Percentiles rank a stretch among this genome's conserved stretches.
These are phyloP conservation scores for Engraulis encrasicolus DNA, from an alignment of 2,113 vertebrate species.

Conservation along the genomic window DNA sequence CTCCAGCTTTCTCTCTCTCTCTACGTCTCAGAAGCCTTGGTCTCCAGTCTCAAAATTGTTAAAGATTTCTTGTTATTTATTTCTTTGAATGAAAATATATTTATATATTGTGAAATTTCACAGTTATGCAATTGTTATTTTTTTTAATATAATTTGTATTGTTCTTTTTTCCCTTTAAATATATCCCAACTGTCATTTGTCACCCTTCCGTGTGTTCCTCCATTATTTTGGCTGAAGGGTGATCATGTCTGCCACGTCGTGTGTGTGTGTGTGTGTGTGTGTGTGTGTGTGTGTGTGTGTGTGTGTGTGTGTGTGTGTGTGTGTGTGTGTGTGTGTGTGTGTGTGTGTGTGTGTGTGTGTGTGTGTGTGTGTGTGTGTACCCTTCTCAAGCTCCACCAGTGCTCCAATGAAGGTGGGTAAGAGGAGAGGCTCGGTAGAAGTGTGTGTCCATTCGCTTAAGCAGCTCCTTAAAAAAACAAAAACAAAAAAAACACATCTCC, in stretches of 20 bases:
- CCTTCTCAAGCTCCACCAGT: constrained; percentile 45
- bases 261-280: background rate
- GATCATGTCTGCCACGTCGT: background rate
- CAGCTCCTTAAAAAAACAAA: constrained; percentile 1
- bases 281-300: background rate
- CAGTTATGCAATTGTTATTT: constrained; percentile 46
- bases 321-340: background rate
- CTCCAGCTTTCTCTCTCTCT: constrained; percentile 57
- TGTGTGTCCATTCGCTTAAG: background rate
- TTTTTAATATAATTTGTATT: constrained; percentile 21
- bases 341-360: background rate
- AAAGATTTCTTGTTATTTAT: constrained; percentile 82
- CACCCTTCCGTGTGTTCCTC: constrained; percentile 33
- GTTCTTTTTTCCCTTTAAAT: constrained; percentile 40
- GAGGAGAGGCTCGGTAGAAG: constrained; percentile 46
- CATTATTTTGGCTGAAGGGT: background rate
- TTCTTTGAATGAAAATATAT: constrained; percentile 85
- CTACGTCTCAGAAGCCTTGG: constrained; percentile 65
- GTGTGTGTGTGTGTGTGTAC: background rate
- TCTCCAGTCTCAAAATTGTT: constrained; percentile 67
- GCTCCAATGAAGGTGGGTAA: constrained; percentile 57
- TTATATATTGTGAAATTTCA: constrained; percentile 79
- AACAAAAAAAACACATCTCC: no score
- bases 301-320: background rate
- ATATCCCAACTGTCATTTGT: constrained; percentile 57